A percentile compares a stretch with the other conserved stretches of the same genome.
Conservation (phyloP, 1,140 invertebrate genomes). For the Cydia pomonella region DNA sequence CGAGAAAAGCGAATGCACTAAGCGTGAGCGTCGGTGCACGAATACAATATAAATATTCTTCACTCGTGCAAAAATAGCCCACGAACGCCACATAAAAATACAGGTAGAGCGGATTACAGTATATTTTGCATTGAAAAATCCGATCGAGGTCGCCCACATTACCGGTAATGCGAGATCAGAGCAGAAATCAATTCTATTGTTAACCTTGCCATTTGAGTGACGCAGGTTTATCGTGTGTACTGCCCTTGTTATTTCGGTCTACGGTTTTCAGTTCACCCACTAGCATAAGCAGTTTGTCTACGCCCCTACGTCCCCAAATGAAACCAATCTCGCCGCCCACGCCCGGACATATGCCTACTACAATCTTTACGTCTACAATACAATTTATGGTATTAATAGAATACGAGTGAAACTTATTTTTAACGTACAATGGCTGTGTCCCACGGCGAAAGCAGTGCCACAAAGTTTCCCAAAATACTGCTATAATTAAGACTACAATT, state of each 20-base stretch:
- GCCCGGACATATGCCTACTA: background rate
- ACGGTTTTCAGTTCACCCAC: conserved; percentile 8
- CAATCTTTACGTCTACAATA: background rate
- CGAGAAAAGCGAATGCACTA: no score
- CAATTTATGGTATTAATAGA: conserved; percentile 3
- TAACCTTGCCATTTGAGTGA: conserved; percentile 29
- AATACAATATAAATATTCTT: background rate
- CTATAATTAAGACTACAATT: conserved; percentile 8
- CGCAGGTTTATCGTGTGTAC: conserved; percentile 4
- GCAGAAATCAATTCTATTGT: conserved; percentile 31
- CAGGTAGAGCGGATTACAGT: background rate
- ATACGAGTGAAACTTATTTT: conserved; percentile 24
- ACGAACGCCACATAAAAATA: background rate
- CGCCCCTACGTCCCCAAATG: conserved; percentile 9
- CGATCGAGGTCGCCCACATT: conserved; percentile 23
- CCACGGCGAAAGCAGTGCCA: background rate
- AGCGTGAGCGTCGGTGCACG: no score
- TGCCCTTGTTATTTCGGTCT: conserved; percentile 24
- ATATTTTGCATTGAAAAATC: conserved; percentile 29
- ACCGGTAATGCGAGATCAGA: conserved; percentile 17
- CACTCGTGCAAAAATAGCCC: background rate
- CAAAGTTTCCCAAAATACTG: conserved; percentile 4
- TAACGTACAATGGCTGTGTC: background rate
- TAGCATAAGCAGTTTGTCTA: background rate
- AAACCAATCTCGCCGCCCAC: background rate